Percentiles rank a stretch among this genome's conserved stretches.
These are phyloP conservation scores for Tenthredo scrophulariae DNA, from an alignment of 2,888 invertebrate genomes.

Conservation along the genomic window DNA sequence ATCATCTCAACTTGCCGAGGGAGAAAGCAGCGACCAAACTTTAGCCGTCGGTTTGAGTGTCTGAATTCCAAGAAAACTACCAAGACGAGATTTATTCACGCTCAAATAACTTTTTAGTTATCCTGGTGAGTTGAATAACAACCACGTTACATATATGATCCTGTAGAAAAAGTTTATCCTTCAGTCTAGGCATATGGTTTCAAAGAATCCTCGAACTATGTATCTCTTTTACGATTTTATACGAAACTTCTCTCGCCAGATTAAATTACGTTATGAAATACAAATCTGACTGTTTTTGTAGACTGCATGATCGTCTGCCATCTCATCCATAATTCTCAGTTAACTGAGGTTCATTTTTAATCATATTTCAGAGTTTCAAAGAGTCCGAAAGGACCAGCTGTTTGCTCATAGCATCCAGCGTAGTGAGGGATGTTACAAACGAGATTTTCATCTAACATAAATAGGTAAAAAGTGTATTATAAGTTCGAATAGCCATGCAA, in stretches of 20 bases:
- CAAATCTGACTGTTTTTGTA: not conserved
- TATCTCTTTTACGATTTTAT: not conserved
- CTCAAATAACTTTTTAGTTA: not conserved
- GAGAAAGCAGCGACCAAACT: not conserved
- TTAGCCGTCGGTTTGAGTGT: not conserved
- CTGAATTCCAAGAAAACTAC: constrained; percentile 2
- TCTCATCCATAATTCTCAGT: not conserved
- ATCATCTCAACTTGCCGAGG: not conserved
- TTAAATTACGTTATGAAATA: not conserved
- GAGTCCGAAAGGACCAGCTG: not conserved
- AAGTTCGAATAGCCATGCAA: not conserved
- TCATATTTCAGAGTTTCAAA: not conserved
- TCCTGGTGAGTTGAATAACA: not conserved
- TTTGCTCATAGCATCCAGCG: not conserved
- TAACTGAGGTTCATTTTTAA: not conserved
- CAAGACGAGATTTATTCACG: not conserved
- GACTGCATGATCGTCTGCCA: constrained; percentile 1
- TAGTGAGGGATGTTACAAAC: not conserved
- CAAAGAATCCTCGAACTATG: not conserved
- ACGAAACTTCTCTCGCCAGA: not conserved
- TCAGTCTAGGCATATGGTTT: not conserved
- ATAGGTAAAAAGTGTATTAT: not conserved
- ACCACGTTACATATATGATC: not conserved
- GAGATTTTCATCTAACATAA: not conserved
- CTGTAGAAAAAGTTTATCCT: not conserved